Base-by-base conservation (phyloP, 2,113 vertebrate species). In the Vireo altiloquus region DNA sequence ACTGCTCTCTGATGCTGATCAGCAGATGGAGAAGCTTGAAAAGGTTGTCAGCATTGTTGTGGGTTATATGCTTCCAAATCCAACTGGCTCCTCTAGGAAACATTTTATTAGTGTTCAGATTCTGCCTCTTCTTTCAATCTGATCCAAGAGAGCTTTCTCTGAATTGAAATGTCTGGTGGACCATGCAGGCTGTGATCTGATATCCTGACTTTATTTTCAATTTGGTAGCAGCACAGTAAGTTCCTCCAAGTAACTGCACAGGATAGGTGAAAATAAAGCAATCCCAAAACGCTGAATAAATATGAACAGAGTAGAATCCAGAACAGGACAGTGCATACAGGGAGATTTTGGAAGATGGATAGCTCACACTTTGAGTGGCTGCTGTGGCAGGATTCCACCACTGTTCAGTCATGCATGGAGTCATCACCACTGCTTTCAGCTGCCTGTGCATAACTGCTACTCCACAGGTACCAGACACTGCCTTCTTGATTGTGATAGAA, bases 131-230 rank as follows among this genome's bases (percentile, higher is more conserved):
- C 66, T 74, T 94, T 90, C 87, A 94, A 47, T 72, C 50, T 76
- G 71, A 77, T 94, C 75, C 46, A 79, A 12, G n/a, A 60, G 87
- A 84, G 40, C 57, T 92, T 94, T 76, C 65, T 90, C 72, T 66
- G 72, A 79, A 86, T 76, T 79, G 76, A 46, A 33, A 2, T 8
- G 37, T 74, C 39, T 91, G 85, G 82, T 96, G 83, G 83, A 74
- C 91, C 88, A 52, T 69, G 75, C 66, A 87, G 56, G 66, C 83
- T 90, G 46, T 59, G 65, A 78, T 92, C 87, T 82, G 87, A 82
- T 82, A 96, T 78, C 91, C 83, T 92, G 83, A 52, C 66, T 95
- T 91, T 75, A 89, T 91, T 82, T 97, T 91, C 81, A 89, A 53
- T 92, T 89, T 95, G 70, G 52, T 91, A 78, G 77, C 74, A 87